phyloP scores from a whole-genome alignment of 2,113 vertebrate genomes.

The Myotis brandtii region DNA sequence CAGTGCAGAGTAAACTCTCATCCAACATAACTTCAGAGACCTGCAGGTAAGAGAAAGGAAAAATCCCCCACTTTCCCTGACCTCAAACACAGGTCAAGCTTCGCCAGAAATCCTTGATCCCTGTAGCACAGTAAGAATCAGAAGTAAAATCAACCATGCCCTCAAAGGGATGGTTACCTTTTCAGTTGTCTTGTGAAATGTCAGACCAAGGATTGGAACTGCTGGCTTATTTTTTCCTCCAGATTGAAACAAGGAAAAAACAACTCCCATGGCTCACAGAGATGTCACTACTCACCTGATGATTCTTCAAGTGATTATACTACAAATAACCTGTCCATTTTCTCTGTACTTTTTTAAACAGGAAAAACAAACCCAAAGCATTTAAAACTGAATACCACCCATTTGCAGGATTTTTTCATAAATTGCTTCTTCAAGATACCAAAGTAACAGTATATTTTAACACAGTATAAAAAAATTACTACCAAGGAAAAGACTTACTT shows the following conservation, averaged over 20 bases:
- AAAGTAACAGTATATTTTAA: constrained; percentile 77
- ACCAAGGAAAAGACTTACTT: constrained; percentile 69
- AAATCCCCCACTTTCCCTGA: constrained; percentile 85
- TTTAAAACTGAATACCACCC: constrained; percentile 78
- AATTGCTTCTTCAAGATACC: constrained; percentile 59
- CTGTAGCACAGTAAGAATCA: constrained; percentile 81
- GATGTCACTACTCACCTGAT: constrained; percentile 56
- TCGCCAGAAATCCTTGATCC: constrained; percentile 76
- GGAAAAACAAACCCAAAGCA: constrained; percentile 65
- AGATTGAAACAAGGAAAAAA: constrained; percentile 59
- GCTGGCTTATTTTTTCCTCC: constrained; percentile 61
- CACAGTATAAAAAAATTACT: constrained; percentile 76
- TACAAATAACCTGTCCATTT: constrained; percentile 66
- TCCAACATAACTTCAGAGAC: constrained; percentile 80
- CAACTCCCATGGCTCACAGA: constrained; percentile 43
- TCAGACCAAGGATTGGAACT: constrained; percentile 72
- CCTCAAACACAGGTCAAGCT: constrained; percentile 78
- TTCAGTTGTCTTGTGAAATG: constrained; percentile 63
- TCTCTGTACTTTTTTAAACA: constrained; percentile 72
- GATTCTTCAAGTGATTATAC: constrained; percentile 78
- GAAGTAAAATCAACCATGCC: constrained; percentile 81
- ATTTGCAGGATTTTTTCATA: constrained; percentile 82
- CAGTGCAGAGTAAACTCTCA: constrained; percentile 80
- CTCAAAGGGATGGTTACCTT: constrained; percentile 71
- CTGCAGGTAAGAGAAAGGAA: constrained; percentile 76